These are phyloP conservation scores for Corydoras sp. DNA, from an alignment of 2,113 vertebrate genomes.

Conservation along the genomic window DNA sequence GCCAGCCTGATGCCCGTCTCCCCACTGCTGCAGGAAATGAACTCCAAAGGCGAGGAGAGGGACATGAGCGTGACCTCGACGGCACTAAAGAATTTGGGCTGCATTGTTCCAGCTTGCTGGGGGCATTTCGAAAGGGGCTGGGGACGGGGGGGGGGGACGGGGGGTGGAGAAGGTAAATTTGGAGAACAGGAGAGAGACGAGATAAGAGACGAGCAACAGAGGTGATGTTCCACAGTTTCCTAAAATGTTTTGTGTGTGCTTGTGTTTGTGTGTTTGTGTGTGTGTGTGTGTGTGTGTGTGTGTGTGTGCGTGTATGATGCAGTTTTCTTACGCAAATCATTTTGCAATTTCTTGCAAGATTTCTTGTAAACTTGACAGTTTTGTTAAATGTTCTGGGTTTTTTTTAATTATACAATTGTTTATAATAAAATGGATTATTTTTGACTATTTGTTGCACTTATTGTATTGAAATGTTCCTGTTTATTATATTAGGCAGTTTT, in stretches of 20 bases:
- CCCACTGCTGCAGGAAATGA: slow-evolving; percentile 72
- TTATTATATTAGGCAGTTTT: too few relatives aligned
- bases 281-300: slow-evolving; percentile 11
- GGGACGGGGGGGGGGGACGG: not conserved
- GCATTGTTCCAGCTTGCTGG: slow-evolving; percentile 21
- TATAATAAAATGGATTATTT: too few relatives aligned
- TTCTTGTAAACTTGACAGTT: too few relatives aligned
- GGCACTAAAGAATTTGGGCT: slow-evolving; percentile 26
- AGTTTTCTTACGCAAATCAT: too few relatives aligned
- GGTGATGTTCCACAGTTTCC: not conserved
- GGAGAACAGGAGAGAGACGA: not conserved
- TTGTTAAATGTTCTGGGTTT: too few relatives aligned
- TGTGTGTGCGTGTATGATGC: not conserved
- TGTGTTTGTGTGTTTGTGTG: not conserved
- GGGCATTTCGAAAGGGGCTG: not conserved
- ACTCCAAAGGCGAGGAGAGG: slow-evolving; percentile 55
- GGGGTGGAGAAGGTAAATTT: slow-evolving; percentile 8
- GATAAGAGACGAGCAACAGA: not conserved
- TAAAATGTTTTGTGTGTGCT: not conserved
- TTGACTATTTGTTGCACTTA: too few relatives aligned
- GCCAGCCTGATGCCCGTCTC: slow-evolving; percentile 56
- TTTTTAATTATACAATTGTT: too few relatives aligned
- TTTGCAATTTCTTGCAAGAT: too few relatives aligned
- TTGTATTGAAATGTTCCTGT: too few relatives aligned
- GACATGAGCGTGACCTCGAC: slow-evolving; percentile 24